A percentile compares a stretch with the other conserved stretches of the same genome.
These are phyloP conservation scores for Etheostoma perlongum DNA, from an alignment of 2,797 vertebrate genomes.

Conservation along the genomic window DNA sequence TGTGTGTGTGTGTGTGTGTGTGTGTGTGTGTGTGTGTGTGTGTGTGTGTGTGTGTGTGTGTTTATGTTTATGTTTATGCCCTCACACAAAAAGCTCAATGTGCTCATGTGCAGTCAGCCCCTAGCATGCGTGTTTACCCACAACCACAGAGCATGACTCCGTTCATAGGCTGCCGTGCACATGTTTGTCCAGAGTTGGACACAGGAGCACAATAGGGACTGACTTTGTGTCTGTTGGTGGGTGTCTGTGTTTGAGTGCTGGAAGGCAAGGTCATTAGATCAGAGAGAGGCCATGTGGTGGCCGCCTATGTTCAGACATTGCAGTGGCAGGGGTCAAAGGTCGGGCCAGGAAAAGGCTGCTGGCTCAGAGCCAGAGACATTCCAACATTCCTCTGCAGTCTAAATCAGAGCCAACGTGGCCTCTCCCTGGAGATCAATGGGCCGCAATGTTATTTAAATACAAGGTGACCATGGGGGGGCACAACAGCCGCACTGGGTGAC, in stretches of 20 bases:
- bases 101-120: conserved; percentile 67
- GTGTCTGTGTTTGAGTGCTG: not conserved
- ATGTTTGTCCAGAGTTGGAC: conserved; percentile 23
- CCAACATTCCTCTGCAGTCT: conserved; percentile 75
- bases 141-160: conserved; percentile 56
- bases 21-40: conserved; percentile 1
- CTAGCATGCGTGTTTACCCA: conserved; percentile 67
- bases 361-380: conserved; percentile 72
- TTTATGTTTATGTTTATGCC: conserved; percentile 33
- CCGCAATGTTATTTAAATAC: conserved; percentile 73
- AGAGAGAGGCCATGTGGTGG: conserved; percentile 75
- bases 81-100: conserved; percentile 24
- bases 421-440: conserved; percentile 73
- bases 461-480: conserved; percentile 56
- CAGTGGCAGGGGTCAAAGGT: conserved; percentile 74
- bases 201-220: not conserved
- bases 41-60: conserved; percentile 41
- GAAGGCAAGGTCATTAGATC: conserved; percentile 66
- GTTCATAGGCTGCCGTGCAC: conserved; percentile 23
- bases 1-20: not conserved
- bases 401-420: conserved; percentile 67
- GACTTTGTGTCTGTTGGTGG: not conserved
- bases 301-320: conserved; percentile 50
- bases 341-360: conserved; percentile 71
- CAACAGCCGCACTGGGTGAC: conserved; percentile 37